These are phyloP conservation scores for Diplazon laetatorius DNA, from an alignment of 2,888 invertebrate genomes.

Conservation along the genomic window DNA sequence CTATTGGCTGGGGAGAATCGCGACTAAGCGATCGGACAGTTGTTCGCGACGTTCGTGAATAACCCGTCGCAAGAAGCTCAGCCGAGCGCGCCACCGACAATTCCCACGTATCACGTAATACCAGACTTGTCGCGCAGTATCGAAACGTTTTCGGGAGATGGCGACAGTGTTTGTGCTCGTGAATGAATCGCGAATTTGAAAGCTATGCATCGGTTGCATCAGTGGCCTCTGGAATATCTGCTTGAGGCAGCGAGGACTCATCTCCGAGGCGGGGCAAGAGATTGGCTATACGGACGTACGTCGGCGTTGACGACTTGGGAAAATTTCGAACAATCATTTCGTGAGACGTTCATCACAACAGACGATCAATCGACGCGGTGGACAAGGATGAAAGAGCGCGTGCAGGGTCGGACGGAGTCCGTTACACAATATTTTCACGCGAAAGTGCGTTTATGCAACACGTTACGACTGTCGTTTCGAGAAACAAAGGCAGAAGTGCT, in stretches of 20 bases:
- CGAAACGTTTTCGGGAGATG: too few species aligned
- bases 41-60: too few species aligned
- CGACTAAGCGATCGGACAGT: too few species aligned
- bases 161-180: too few species aligned
- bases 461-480: background rate
- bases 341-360: background rate
- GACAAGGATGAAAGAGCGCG: background rate
- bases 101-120: too few species aligned
- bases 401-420: background rate
- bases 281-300: background rate
- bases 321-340: background rate
- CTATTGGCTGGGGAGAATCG: too few species aligned
- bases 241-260: background rate
- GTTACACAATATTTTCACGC: background rate
- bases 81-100: too few species aligned
- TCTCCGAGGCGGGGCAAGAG: background rate
- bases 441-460: background rate
- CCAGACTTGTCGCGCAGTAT: too few species aligned
- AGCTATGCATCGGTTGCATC: too few species aligned
- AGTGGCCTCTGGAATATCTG: too few species aligned
- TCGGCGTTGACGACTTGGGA: slow-evolving; percentile 7
- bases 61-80: too few species aligned
- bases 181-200: too few species aligned
- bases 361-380: background rate
- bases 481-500: background rate